Evolutionary conservation across 1,140 invertebrate species (phyloP).

Genomic region (Drosophila repletoides): DNA sequence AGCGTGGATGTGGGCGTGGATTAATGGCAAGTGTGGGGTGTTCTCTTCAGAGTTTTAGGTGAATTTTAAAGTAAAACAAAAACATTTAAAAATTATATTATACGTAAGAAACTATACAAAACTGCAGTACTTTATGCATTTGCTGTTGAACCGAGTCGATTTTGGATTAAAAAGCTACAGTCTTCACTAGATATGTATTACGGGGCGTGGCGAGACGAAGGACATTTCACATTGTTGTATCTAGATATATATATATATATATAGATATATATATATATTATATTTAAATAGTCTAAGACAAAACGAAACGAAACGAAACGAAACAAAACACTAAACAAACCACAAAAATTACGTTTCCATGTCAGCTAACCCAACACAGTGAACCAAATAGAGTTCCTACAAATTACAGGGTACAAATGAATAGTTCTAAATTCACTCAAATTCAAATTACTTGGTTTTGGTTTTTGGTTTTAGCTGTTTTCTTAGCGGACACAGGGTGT

Average conservation of each 20-base stretch:
- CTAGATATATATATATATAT: too few species aligned
- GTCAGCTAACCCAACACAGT: conserved; percentile 31
- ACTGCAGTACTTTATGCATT: conserved; percentile 76
- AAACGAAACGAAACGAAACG: conserved; percentile 30
- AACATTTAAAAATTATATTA: conserved; percentile 15
- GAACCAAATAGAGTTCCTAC: conserved; percentile 61
- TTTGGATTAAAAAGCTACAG: not conserved
- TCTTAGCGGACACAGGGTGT: not conserved
- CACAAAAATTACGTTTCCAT: conserved; percentile 42
- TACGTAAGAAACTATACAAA: conserved; percentile 17
- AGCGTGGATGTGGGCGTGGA: conserved; percentile 8
- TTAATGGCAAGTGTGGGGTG: not conserved
- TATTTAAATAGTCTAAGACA: conserved; percentile 10
- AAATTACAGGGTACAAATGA: conserved; percentile 40
- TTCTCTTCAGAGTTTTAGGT: conserved; percentile 5
- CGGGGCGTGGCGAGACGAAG: conserved; percentile 29
- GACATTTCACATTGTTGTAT: conserved; percentile 20
- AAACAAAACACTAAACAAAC: conserved; percentile 56
- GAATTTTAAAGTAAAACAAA: conserved; percentile 10
- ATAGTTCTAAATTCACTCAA: conserved; percentile 7
- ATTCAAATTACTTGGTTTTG: not conserved
- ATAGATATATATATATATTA: too few species aligned
- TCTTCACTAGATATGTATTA: not conserved
- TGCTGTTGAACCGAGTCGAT: conserved; percentile 31
- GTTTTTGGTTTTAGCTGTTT: not conserved